phyloP scores from a whole-genome alignment of 2,888 invertebrate genomes.

The Crioceris asparagi region DNA sequence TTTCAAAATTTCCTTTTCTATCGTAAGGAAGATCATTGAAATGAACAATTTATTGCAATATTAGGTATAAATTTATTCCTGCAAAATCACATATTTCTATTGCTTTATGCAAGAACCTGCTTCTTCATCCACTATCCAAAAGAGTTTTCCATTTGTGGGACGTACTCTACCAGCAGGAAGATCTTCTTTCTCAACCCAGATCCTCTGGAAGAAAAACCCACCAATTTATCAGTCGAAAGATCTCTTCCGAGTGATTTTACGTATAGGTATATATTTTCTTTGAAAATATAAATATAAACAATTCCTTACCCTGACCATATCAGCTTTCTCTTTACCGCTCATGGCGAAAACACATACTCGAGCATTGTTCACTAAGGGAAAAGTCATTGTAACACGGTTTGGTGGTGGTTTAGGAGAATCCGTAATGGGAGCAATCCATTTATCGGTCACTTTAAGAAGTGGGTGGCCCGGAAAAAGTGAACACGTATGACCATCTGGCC shows the following conservation, averaged over 20 bases:
- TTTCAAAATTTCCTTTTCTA: no score
- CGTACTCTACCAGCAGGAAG: constrained; percentile 69
- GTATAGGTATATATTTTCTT: neutral
- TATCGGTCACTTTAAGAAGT: constrained; percentile 48
- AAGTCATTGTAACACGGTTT: constrained; percentile 80
- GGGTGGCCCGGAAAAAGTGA: constrained; percentile 85
- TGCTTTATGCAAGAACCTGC: constrained; percentile 36
- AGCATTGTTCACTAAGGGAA: constrained; percentile 81
- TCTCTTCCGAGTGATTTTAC: neutral
- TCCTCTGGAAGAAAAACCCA: constrained; percentile 48
- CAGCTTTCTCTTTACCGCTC: constrained; percentile 77
- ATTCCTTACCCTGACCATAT: constrained; percentile 65
- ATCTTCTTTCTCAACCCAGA: constrained; percentile 62
- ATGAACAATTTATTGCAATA: no score
- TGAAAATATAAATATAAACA: neutral
- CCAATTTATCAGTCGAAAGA: constrained; percentile 1
- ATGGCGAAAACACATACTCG: constrained; percentile 73
- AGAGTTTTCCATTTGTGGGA: constrained; percentile 56
- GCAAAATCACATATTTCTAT: no score
- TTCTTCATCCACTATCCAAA: constrained; percentile 51
- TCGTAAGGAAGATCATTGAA: no score
- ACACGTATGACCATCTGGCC: constrained; percentile 97
- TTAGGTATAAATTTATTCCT: no score
- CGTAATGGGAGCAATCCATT: constrained; percentile 71
- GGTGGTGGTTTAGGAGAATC: constrained; percentile 97